Percentiles rank a stretch among this genome's conserved stretches.
phyloP scores from a whole-genome alignment of 1,140 invertebrate genomes.

The Orchesella cincta region DNA sequence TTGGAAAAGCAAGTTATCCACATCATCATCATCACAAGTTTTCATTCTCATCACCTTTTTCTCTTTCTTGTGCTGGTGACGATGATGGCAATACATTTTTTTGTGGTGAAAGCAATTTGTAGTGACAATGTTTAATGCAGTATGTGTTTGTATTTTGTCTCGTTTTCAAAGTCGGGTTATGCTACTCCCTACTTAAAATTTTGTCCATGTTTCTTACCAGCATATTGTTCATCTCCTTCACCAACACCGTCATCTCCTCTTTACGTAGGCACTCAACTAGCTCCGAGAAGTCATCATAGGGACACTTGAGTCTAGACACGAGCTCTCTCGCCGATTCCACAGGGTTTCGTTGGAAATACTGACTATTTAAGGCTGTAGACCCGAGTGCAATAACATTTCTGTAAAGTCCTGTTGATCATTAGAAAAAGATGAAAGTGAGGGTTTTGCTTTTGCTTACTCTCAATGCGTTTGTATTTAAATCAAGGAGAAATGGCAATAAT shows the following conservation, averaged over 20 bases:
- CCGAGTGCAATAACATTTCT: conserved; percentile 51
- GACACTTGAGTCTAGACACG: conserved; percentile 50
- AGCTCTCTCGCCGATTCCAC: conserved; percentile 51
- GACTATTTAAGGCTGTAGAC: conserved; percentile 51
- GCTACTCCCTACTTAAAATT: neutral
- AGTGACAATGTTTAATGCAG: no score
- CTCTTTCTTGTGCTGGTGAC: no score
- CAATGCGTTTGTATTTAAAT: no score
- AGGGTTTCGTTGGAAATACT: conserved; percentile 53
- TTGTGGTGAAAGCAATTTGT: no score
- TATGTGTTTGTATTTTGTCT: no score
- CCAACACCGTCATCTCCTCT: conserved; percentile 46
- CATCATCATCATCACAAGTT: no score
- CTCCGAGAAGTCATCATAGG: conserved; percentile 46
- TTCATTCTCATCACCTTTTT: no score
- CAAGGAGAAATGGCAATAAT: neutral
- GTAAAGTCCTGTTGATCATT: conserved; percentile 50
- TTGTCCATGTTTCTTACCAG: conserved; percentile 50
- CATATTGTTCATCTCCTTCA: conserved; percentile 52
- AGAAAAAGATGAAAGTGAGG: neutral
- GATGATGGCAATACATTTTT: no score
- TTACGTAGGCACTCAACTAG: conserved; percentile 49
- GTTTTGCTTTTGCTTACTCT: neutral
- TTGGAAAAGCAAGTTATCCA: no score
- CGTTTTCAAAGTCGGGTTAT: no score